Evolutionary conservation across 2,113 vertebrate species (phyloP).

Genomic region (Oryzias javanicus): DNA sequence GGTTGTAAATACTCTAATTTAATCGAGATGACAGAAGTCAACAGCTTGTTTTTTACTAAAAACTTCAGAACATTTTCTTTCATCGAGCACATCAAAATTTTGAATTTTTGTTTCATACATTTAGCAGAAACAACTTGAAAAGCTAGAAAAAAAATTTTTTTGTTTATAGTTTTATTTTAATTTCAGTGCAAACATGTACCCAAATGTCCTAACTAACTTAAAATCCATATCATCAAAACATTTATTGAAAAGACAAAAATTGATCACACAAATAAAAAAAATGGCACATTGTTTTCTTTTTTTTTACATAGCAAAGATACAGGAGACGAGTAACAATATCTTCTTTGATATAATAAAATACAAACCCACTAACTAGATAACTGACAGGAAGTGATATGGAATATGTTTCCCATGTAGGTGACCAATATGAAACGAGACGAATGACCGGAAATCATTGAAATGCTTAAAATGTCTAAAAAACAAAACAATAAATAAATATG

Average conservation of each 20-base stretch:
- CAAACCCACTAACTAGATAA: constrained; percentile 35
- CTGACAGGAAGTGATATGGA: constrained; percentile 17
- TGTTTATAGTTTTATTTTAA: not conserved
- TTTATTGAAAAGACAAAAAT: constrained; percentile 70
- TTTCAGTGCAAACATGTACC: constrained; percentile 2
- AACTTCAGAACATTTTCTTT: no score
- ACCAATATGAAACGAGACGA: constrained; percentile 10
- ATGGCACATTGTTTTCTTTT: constrained; percentile 60
- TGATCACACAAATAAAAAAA: constrained; percentile 20
- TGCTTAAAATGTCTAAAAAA: not conserved
- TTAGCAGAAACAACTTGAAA: no score
- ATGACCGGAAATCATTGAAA: constrained; percentile 7
- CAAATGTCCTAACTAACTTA: constrained; percentile 12
- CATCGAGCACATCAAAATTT: no score
- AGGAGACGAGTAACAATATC: constrained; percentile 3
- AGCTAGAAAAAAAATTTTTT: no score
- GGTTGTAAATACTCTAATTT: no score
- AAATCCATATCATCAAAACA: constrained; percentile 28
- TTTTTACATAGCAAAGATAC: constrained; percentile 24
- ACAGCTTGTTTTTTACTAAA: no score
- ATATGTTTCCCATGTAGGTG: constrained; percentile 12
- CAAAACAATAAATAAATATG: constrained; percentile 61
- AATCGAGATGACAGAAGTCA: no score
- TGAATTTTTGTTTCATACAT: no score
- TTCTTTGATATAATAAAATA: constrained; percentile 23